Conservation (phyloP, 2,113 vertebrate species). For the Periophthalmodon schlosseri region DNA sequence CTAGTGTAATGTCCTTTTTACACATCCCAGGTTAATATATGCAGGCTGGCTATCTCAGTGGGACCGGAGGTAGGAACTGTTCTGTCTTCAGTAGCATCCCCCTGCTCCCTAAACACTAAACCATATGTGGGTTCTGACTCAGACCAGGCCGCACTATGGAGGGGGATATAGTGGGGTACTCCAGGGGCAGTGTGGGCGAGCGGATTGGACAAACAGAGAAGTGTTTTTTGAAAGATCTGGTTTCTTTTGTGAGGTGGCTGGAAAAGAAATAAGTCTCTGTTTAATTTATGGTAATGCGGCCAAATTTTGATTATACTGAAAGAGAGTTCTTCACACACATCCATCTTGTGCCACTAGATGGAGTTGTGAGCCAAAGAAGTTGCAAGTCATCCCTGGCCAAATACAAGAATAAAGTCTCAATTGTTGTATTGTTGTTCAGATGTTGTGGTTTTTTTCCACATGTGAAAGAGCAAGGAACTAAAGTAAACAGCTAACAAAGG, state of each 20-base stretch:
- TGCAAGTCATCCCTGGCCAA: neutral
- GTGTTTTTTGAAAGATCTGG: conserved; percentile 51
- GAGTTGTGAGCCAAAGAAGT: neutral
- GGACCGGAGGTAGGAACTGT: conserved; percentile 58
- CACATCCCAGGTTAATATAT: conserved; percentile 18
- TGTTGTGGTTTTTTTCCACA: too few species aligned
- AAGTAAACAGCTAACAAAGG: too few species aligned
- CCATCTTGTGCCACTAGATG: neutral
- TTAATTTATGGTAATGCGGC: neutral
- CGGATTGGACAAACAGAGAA: conserved; percentile 43
- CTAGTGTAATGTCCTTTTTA: conserved; percentile 26
- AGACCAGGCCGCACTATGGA: conserved; percentile 17
- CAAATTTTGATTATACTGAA: neutral
- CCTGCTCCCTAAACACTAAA: conserved; percentile 59
- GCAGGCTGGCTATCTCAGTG: conserved; percentile 34
- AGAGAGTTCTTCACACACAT: neutral
- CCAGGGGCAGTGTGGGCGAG: neutral
- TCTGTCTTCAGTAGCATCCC: conserved; percentile 36
- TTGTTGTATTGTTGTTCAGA: neutral
- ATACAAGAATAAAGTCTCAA: neutral
- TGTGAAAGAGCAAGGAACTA: too few species aligned
- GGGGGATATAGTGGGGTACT: conserved; percentile 48
- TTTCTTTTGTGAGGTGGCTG: conserved; percentile 36
- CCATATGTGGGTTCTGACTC: conserved; percentile 54
- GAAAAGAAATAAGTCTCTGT: conserved; percentile 12